Conservation (phyloP, 1,140 invertebrate genomes). For the Diorhabda sublineata region DNA sequence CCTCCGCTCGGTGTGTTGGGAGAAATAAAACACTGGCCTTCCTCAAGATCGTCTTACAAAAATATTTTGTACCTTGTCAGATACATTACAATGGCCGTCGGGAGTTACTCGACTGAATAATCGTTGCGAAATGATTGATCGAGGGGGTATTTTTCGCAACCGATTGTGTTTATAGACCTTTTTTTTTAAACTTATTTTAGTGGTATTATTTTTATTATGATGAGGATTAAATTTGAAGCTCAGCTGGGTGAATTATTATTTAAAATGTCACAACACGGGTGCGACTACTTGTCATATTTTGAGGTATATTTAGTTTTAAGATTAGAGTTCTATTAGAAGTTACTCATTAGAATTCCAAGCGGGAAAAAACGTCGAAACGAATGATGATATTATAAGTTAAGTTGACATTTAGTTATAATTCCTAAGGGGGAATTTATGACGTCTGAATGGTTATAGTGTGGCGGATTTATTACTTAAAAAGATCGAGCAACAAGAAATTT, state of each 20-base stretch:
- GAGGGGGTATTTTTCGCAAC: background rate
- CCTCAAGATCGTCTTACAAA: slow-evolving; percentile 7
- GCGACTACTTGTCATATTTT: background rate
- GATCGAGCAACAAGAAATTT: no score
- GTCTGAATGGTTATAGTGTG: no score
- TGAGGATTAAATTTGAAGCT: background rate
- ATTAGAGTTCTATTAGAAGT: slow-evolving; percentile 11
- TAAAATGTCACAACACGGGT: slow-evolving; percentile 7
- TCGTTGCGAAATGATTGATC: background rate
- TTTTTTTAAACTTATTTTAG: no score
- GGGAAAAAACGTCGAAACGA: background rate
- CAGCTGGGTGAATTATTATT: background rate
- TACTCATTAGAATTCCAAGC: background rate
- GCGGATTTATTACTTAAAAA: no score
- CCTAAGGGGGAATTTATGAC: background rate
- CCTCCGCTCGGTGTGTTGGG: background rate
- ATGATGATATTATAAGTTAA: slow-evolving; percentile 2
- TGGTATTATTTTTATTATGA: no score
- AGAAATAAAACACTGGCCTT: slow-evolving; percentile 14
- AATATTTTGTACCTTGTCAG: slow-evolving; percentile 8
- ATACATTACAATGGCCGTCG: background rate
- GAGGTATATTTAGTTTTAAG: slow-evolving; percentile 4
- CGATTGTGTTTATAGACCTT: no score
- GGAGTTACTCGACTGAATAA: background rate
- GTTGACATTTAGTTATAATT: slow-evolving; percentile 10